These are phyloP conservation scores for Peribatodes rhomboidaria DNA, from an alignment of 2,888 invertebrate species.

Conservation along the genomic window DNA sequence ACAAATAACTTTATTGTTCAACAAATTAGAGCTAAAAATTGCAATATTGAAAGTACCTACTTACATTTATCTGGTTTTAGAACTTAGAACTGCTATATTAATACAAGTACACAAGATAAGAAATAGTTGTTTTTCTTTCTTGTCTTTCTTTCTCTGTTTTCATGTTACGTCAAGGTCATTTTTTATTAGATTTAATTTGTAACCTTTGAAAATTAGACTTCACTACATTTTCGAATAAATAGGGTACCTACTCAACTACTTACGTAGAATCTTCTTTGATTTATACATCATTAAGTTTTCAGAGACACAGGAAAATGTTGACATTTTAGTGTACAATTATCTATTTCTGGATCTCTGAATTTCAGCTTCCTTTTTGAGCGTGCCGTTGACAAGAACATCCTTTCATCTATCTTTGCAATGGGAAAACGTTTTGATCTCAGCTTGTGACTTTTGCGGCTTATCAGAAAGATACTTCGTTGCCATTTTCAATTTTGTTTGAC, in stretches of 20 bases:
- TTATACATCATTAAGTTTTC: conserved; percentile 2
- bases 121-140: no score
- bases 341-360: conserved; percentile 27
- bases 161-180: background rate
- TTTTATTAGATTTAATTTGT: conserved; percentile 3
- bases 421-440: conserved; percentile 30
- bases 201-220: background rate
- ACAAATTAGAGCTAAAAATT: no score
- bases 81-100: no score
- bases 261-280: conserved; percentile 1
- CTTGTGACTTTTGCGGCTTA: conserved; percentile 30
- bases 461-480: conserved; percentile 15
- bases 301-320: conserved; percentile 2
- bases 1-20: no score
- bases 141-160: background rate
- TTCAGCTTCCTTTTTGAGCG: conserved; percentile 30
- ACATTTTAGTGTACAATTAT: conserved; percentile 17
- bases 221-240: no score
- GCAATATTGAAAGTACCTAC: no score
- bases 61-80: no score
- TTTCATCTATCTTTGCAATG: conserved; percentile 33
- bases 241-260: no score
- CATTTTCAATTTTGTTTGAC: conserved; percentile 1
- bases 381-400: conserved; percentile 33
- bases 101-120: no score